Evolutionary conservation across 2,888 invertebrate species (phyloP).

Genomic region (Drosophila planitibia): DNA sequence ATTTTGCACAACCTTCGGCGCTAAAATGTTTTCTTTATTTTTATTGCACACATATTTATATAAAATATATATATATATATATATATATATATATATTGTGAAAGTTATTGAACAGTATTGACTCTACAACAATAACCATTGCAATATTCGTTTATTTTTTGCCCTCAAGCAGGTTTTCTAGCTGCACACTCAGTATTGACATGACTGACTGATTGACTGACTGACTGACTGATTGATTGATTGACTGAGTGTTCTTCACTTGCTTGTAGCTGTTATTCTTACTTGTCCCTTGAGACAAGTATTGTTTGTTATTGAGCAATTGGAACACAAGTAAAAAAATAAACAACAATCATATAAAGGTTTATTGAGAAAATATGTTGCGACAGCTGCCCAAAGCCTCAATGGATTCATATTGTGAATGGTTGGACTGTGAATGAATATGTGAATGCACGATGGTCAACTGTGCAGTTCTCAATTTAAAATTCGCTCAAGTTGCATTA

Average conservation of each 20-base stretch:
- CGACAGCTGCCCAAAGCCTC: neutral
- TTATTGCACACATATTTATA: neutral
- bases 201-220: conserved; percentile 9
- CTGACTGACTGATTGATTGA: conserved; percentile 13
- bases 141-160: conserved; percentile 19
- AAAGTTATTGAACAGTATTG: conserved; percentile 48
- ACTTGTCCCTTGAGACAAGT: conserved; percentile 1
- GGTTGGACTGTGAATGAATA: conserved; percentile 4
- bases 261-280: conserved; percentile 17
- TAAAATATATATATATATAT: neutral
- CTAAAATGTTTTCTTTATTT: conserved; percentile 3
- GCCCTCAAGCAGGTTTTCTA: conserved; percentile 7
- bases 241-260: conserved; percentile 1
- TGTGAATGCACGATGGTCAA: neutral
- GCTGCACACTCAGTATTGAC: conserved; percentile 5
- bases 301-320: conserved; percentile 9
- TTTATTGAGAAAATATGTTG: conserved; percentile 25
- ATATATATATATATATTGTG: neutral
- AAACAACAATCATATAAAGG: neutral
- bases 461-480: neutral
- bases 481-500: neutral
- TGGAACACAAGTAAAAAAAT: neutral
- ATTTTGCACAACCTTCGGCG: conserved; percentile 33
- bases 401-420: conserved; percentile 1
- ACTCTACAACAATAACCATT: conserved; percentile 12